phyloP scores from a whole-genome alignment of 2,888 invertebrate genomes.

The Drosophila ustulata region DNA sequence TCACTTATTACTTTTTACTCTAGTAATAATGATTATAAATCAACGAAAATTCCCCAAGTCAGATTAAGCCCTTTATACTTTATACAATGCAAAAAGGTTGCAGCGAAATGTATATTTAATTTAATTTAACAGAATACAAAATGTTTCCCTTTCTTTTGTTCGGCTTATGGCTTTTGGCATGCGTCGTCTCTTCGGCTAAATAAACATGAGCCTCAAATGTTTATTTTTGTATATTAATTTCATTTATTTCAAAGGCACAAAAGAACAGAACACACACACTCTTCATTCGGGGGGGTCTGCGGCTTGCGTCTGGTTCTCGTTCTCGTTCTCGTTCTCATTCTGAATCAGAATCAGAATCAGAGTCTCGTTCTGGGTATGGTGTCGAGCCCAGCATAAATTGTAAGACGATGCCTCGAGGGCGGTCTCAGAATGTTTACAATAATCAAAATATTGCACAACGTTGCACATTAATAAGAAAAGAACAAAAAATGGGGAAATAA shows the following conservation, averaged over 20 bases:
- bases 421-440: slow-evolving; percentile 54
- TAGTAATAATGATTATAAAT: not conserved
- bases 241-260: slow-evolving; percentile 33
- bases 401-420: slow-evolving; percentile 65
- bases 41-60: not conserved
- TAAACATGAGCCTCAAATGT: slow-evolving; percentile 50
- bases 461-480: slow-evolving; percentile 69
- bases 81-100: not conserved
- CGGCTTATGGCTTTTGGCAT: slow-evolving; percentile 5
- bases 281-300: not conserved
- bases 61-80: not conserved
- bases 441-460: slow-evolving; percentile 74
- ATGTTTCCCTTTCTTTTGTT: slow-evolving; percentile 6
- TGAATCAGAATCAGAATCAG: not conserved
- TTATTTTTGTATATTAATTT: slow-evolving; percentile 69
- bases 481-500: slow-evolving; percentile 26
- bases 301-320: not conserved
- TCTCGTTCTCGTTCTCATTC: not conserved
- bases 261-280: slow-evolving; percentile 16
- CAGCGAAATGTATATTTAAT: slow-evolving; percentile 8
- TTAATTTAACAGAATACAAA: slow-evolving; percentile 6
- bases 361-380: slow-evolving; percentile 10
- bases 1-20: not conserved
- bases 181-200: slow-evolving; percentile 22
- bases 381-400: slow-evolving; percentile 63